Conservation (phyloP, 2,888 invertebrate genomes). For the Agyllia agylla region DNA sequence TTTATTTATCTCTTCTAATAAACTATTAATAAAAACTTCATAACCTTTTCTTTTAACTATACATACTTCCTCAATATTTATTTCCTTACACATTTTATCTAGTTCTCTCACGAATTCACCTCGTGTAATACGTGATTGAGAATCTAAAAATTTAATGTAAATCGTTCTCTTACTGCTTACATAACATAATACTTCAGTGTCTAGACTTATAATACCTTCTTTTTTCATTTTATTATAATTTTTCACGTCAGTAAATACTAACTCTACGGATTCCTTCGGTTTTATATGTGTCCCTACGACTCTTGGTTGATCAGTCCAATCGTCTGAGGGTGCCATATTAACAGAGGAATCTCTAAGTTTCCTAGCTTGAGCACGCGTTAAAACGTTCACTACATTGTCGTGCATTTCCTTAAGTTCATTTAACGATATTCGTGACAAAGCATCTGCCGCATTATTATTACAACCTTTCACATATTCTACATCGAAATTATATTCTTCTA, state of each 20-base stretch:
- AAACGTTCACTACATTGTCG: not conserved
- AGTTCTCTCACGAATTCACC: conserved; percentile 37
- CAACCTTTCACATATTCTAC: not conserved
- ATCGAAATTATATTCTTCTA: not conserved
- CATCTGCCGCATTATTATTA: not conserved
- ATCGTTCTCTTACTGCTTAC: not conserved
- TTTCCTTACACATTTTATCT: conserved; percentile 15
- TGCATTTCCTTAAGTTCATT: not conserved
- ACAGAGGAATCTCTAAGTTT: not conserved
- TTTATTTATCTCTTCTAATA: not conserved
- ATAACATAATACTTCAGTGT: not conserved
- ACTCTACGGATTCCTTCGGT: not conserved
- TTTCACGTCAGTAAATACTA: not conserved
- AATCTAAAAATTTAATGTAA: not conserved
- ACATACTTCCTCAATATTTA: not conserved
- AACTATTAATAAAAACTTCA: not conserved
- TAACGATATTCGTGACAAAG: not conserved
- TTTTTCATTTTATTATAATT: not conserved
- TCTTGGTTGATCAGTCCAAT: conserved; percentile 12
- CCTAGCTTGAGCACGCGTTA: not conserved
- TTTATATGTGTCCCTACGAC: not conserved
- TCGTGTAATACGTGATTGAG: not conserved
- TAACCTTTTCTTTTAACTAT: not conserved
- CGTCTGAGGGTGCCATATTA: not conserved
- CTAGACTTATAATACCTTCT: not conserved